Conservation (phyloP, 2,797 vertebrate genomes). For the Acipenser oxyrinchus region DNA sequence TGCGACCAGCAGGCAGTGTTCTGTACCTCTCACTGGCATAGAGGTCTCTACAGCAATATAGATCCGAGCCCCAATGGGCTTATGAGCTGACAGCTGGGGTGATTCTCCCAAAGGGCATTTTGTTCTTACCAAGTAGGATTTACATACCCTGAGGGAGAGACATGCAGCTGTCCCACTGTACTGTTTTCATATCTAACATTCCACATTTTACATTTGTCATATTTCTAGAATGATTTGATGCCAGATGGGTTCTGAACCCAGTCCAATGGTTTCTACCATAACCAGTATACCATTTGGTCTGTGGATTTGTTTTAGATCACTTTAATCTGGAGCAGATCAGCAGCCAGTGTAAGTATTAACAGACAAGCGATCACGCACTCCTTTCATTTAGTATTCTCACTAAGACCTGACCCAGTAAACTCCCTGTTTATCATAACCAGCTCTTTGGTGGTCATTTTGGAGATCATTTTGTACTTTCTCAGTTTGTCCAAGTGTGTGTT, state of each 20-base stretch:
- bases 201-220: background rate
- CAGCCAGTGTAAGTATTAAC: slow-evolving; percentile 45
- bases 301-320: slow-evolving; percentile 47
- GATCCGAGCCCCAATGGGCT: slow-evolving; percentile 26
- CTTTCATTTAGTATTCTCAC: slow-evolving; percentile 41
- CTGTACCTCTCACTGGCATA: background rate
- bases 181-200: background rate
- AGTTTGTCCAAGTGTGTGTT: no score
- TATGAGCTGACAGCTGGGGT: slow-evolving; percentile 42
- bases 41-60: background rate
- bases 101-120: slow-evolving; percentile 41
- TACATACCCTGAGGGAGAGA: slow-evolving; percentile 34
- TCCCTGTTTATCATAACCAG: background rate
- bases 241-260: slow-evolving; percentile 52
- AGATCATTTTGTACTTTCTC: no score
- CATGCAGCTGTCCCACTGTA: slow-evolving; percentile 21
- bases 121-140: slow-evolving; percentile 41
- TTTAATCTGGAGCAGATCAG: background rate
- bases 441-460: no score
- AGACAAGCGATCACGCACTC: slow-evolving; percentile 50
- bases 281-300: slow-evolving; percentile 45
- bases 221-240: slow-evolving; percentile 35
- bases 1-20: no score
- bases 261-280: slow-evolving; percentile 34
- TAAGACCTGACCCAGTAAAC: background rate